Percentiles rank a stretch among this genome's conserved stretches.
Conservation (phyloP, 2,113 vertebrate genomes). For the Cervus canadensis region DNA sequence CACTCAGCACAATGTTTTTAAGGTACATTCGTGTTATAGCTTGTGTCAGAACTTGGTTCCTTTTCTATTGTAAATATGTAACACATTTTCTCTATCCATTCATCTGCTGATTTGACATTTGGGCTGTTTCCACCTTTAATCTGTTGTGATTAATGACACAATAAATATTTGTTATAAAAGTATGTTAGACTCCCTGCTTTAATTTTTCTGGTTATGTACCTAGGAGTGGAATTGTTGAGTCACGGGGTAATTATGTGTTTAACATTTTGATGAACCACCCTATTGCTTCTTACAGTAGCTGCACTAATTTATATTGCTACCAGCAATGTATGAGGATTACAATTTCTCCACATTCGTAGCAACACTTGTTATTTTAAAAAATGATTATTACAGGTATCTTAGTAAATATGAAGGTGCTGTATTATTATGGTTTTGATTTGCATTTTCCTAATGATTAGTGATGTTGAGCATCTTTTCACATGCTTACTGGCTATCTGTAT, state of each 20-base stretch:
- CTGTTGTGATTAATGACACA: not conserved
- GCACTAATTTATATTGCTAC: rapidly evolving
- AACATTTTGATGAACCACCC: not conserved
- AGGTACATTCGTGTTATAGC: no score
- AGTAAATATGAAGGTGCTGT: not conserved
- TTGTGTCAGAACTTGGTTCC: no score
- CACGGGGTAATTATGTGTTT: not conserved
- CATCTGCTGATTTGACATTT: not conserved
- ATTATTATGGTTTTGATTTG: not conserved
- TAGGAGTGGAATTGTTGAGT: not conserved
- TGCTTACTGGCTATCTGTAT: not conserved
- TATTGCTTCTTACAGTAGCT: not conserved
- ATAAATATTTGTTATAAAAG: not conserved
- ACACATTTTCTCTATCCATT: not conserved
- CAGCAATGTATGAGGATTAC: not conserved
- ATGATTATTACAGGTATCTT: not conserved
- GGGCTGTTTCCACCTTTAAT: not conserved
- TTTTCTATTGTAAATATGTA: not conserved
- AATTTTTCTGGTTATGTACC: not conserved
- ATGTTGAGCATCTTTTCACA: not conserved
- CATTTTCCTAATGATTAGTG: not conserved
- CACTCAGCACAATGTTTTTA: not conserved
- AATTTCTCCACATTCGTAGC: not conserved
- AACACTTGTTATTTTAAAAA: not conserved
- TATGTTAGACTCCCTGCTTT: not conserved